These are phyloP conservation scores for Serripes groenlandicus DNA, from an alignment of 2,888 invertebrate species.

Conservation along the genomic window DNA sequence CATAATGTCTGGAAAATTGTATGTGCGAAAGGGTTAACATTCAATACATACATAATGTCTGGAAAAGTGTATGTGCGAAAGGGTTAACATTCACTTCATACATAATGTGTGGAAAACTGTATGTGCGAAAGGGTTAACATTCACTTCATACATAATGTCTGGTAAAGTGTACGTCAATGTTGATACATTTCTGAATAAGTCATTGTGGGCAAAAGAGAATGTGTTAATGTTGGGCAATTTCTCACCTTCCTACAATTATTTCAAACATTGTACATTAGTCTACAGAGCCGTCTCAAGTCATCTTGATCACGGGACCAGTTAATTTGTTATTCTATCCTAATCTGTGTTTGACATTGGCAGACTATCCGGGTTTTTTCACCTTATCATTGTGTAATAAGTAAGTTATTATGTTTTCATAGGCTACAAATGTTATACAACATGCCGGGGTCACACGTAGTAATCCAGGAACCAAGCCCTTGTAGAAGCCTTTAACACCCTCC, in stretches of 20 bases:
- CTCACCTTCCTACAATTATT: neutral
- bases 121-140: too few relatives aligned
- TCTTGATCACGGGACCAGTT: neutral
- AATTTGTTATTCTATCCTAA: neutral
- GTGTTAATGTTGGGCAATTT: neutral
- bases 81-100: too few relatives aligned
- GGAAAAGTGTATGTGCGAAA: too few relatives aligned
- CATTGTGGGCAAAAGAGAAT: neutral
- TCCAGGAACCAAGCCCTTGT: conserved; percentile 97
- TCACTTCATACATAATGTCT: too few relatives aligned
- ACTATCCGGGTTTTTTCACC: neutral
- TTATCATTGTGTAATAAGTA: conserved; percentile 49
- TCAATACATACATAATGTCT: too few relatives aligned
- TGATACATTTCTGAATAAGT: too few relatives aligned
- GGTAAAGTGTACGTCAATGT: too few relatives aligned
- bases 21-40: too few relatives aligned
- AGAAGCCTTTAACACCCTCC: conserved; percentile 95
- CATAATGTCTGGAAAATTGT: too few relatives aligned
- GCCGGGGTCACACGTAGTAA: conserved; percentile 96
- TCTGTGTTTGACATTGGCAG: neutral
- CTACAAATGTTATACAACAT: conserved; percentile 98
- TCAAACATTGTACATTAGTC: too few relatives aligned
- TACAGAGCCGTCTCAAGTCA: too few relatives aligned
- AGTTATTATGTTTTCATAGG: conserved; percentile 93
- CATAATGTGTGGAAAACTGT: too few relatives aligned